Conservation (phyloP, 2,888 invertebrate genomes). For the Drosophila testacea region DNA sequence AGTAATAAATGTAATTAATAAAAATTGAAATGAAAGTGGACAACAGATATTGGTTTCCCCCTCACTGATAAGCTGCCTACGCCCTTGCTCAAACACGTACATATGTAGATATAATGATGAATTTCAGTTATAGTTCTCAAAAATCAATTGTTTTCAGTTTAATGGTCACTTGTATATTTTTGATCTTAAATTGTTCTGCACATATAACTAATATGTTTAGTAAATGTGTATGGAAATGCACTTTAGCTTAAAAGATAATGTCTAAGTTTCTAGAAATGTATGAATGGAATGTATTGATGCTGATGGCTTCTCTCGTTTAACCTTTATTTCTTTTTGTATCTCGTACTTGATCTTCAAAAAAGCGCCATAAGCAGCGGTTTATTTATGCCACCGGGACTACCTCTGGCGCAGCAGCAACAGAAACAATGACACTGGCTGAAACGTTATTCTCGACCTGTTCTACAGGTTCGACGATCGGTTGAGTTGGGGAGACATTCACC, state of each 20-base stretch:
- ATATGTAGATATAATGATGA: not conserved
- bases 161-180: constrained; percentile 36
- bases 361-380: constrained; percentile 22
- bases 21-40: too few species aligned
- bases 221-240: constrained; percentile 34
- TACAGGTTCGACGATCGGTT: constrained; percentile 73
- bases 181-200: constrained; percentile 42
- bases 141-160: constrained; percentile 4
- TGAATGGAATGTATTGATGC: constrained; percentile 54
- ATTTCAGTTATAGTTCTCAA: constrained; percentile 6
- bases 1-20: too few species aligned
- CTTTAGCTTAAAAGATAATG: constrained; percentile 35
- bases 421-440: constrained; percentile 68
- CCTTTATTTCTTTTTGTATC: constrained; percentile 22
- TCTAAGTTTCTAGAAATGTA: constrained; percentile 29
- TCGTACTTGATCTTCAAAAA: constrained; percentile 28
- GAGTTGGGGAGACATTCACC: constrained; percentile 55
- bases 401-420: constrained; percentile 52
- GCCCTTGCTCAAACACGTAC: too few species aligned
- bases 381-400: constrained; percentile 69
- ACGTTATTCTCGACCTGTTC: constrained; percentile 81
- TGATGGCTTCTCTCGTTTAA: constrained; percentile 44
- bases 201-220: constrained; percentile 48
- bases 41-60: too few species aligned
- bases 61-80: too few species aligned